phyloP scores from a whole-genome alignment of 2,797 vertebrate species.

The Erithacus rubecula region DNA sequence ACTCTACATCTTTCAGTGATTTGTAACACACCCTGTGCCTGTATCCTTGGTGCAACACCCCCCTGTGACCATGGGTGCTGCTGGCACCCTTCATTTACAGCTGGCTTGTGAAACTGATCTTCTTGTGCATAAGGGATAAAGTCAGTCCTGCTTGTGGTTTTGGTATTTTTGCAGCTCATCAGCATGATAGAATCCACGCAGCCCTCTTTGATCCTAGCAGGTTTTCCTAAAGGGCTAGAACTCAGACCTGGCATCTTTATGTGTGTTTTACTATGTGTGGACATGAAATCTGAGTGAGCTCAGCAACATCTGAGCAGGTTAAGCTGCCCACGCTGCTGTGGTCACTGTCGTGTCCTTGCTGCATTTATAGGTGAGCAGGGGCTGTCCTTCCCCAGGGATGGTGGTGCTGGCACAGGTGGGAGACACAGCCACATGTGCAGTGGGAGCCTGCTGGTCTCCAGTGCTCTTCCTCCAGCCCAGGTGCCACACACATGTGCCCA shows the following conservation, averaged over 20 bases:
- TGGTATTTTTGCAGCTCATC: background rate
- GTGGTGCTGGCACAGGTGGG: background rate
- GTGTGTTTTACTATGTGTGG: background rate
- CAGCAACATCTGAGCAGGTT: background rate
- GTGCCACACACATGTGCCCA: fast-evolving
- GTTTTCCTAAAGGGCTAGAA: background rate
- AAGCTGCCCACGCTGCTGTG: background rate
- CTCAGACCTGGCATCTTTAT: background rate
- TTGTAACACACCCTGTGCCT: fast-evolving
- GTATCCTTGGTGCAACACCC: background rate
- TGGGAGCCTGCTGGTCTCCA: background rate
- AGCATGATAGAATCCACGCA: background rate
- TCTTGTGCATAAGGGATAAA: background rate
- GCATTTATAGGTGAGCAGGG: background rate
- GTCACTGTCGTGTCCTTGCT: background rate
- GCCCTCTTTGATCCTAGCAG: background rate
- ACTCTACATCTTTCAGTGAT: background rate
- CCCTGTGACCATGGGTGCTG: fast-evolving
- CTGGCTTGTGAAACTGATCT: background rate
- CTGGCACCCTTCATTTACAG: background rate
- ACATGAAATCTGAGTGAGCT: background rate
- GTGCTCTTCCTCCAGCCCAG: background rate
- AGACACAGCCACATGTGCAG: background rate
- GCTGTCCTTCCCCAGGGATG: background rate
- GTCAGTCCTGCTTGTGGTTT: background rate